Evolutionary conservation across 2,888 invertebrate genomes (phyloP).

Genomic region (Enchytraeus crypticus): DNA sequence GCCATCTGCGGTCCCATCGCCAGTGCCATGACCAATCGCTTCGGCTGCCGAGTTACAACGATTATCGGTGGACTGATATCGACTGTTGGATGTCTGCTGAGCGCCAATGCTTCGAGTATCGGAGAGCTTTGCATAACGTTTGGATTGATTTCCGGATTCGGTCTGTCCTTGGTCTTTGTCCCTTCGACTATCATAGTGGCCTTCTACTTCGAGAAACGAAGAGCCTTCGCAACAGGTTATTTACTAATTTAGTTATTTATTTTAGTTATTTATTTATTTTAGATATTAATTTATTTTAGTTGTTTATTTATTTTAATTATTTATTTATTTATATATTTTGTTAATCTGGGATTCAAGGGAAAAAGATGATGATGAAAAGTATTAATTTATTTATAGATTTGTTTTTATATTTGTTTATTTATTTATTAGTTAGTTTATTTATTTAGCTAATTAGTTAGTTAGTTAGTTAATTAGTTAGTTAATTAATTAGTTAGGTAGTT

Average conservation of each 20-base stretch:
- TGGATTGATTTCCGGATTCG: conserved; percentile 45
- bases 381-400: too few relatives aligned
- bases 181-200: conserved; percentile 46
- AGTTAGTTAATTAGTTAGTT: too few relatives aligned
- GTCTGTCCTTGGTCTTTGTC: conserved; percentile 45
- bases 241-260: not conserved
- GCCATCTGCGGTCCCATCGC: conserved; percentile 51
- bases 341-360: too few relatives aligned
- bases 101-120: conserved; percentile 38
- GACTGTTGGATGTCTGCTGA: conserved; percentile 38
- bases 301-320: not conserved
- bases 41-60: conserved; percentile 42
- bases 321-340: not conserved
- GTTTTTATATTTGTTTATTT: too few relatives aligned
- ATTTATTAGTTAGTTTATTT: too few relatives aligned
- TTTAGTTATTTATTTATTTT: not conserved
- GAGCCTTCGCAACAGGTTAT: conserved; percentile 45
- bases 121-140: conserved; percentile 42
- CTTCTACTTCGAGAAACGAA: conserved; percentile 46
- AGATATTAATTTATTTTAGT: not conserved
- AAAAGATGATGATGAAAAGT: too few relatives aligned
- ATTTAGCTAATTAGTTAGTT: too few relatives aligned
- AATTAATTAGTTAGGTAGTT: too few relatives aligned
- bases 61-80: conserved; percentile 43
- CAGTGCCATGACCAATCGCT: conserved; percentile 42